Evolutionary conservation across 2,888 invertebrate genomes (phyloP), one percentile per base, ranked within the genome.

Genomic region (Scotopteryx bipunctaria): DNA sequence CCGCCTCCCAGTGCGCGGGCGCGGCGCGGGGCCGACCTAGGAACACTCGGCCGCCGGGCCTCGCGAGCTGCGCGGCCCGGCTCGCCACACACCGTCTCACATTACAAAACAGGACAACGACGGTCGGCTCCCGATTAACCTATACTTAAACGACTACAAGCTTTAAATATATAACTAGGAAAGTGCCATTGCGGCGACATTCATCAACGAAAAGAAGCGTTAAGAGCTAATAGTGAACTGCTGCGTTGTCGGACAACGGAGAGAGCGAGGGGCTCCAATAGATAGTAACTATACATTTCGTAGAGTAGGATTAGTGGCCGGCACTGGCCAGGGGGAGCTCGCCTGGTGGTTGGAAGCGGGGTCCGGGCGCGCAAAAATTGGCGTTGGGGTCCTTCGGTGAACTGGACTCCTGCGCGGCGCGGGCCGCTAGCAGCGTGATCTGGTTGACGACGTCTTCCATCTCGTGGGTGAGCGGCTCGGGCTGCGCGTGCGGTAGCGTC

Each of bases 391-490:
- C 93, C 64, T 89, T 87, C 31, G 88, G 77, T 32, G 82, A 54
- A 31, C 81, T 83, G 61, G 93, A 78, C 58, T 94, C 94, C 68
- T 94, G 94, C 36, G 94, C 94, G n/a, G 95, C 94, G 64, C 94
- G 91, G 13, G 95, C 95, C 49, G 95, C 95, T 73, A 95, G 83
- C 64, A 95, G 86, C 57, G 95, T 95, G 71, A 95, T 95, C 87
- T 95, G 95, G 81, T 95, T 95, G 56, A 95, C 95, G 61, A 95
- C 95, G 82, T 95, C 94, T 81, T 95, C 95, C 95, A 95, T 95
- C 81, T 95, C 95, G 83, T 95, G 94, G 54, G 93, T 93, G 37
- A 95, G 91, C 15, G 94, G 93, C 60, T 93, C 93, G 55, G 81
- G 81, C 51, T 66, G 76, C 64, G 66, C 91, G 32, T 71, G 64